Evolutionary conservation across 2,888 invertebrate genomes (phyloP).

Genomic region (Hemaris fuciformis): DNA sequence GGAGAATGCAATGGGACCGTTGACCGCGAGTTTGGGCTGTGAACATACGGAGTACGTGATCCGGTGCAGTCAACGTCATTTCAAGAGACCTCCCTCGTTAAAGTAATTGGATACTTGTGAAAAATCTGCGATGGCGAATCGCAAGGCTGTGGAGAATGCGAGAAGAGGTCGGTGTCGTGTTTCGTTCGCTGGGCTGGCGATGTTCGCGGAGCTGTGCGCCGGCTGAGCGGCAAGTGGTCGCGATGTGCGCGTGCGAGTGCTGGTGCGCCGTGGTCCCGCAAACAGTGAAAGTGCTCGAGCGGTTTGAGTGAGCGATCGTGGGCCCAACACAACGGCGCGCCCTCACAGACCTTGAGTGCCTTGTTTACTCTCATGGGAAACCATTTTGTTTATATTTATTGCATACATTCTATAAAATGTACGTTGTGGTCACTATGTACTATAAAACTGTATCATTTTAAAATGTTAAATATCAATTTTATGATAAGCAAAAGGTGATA

Average conservation of each 20-base stretch:
- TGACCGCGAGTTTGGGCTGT: conserved; percentile 19
- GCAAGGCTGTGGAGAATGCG: background rate
- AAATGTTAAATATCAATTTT: no score
- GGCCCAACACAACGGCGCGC: conserved; percentile 28
- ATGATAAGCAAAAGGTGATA: no score
- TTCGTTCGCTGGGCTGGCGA: conserved; percentile 2
- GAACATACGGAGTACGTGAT: conserved; percentile 20
- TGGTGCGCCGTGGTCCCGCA: conserved; percentile 44
- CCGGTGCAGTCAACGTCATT: conserved; percentile 18
- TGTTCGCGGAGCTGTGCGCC: no score
- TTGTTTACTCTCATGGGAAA: conserved; percentile 13
- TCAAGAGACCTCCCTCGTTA: conserved; percentile 27
- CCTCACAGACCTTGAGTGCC: conserved; percentile 14
- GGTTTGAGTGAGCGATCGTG: conserved; percentile 52
- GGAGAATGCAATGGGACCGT: conserved; percentile 21
- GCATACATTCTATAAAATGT: background rate
- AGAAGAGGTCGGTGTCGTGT: background rate
- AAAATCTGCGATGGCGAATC: background rate
- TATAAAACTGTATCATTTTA: background rate
- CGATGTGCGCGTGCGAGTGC: conserved; percentile 59
- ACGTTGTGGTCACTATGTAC: background rate
- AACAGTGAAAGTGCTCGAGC: conserved; percentile 71
- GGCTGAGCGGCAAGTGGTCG: conserved; percentile 53
- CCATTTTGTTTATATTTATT: background rate
- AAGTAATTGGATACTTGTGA: conserved; percentile 23